Conservation (phyloP, 2,113 vertebrate genomes). For the Trichechus manatus region DNA sequence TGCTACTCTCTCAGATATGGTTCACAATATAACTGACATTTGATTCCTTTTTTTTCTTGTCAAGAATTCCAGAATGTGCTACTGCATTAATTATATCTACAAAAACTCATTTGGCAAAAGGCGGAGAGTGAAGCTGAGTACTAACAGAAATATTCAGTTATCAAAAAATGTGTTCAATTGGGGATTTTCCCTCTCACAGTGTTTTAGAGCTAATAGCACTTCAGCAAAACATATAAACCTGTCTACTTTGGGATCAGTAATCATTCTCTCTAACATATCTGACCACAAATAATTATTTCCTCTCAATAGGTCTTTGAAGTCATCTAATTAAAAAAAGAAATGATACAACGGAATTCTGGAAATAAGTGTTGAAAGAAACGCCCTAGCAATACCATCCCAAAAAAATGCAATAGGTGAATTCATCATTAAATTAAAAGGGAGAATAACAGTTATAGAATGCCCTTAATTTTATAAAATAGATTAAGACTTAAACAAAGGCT, state of each 20-base stretch:
- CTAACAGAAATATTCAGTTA: conserved; percentile 17
- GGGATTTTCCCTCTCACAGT: background rate
- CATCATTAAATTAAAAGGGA: background rate
- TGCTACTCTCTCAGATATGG: conserved; percentile 63
- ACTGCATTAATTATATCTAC: background rate
- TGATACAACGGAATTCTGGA: background rate
- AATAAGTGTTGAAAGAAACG: background rate
- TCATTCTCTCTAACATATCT: background rate
- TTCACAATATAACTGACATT: conserved; percentile 63
- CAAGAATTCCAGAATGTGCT: conserved; percentile 45
- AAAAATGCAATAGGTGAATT: background rate
- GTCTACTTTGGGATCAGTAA: background rate
- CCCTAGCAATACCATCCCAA: background rate
- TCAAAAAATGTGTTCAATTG: background rate
- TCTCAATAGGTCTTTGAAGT: background rate
- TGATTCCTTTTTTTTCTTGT: conserved; percentile 12
- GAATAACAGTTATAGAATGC: background rate
- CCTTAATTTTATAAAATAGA: background rate
- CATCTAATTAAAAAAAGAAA: background rate
- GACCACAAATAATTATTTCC: background rate
- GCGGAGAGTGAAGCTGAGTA: background rate
- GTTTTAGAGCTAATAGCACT: background rate
- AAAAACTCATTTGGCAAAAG: conserved; percentile 31
- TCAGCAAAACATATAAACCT: background rate
- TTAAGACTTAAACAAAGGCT: background rate